Evolutionary conservation across 1,140 invertebrate genomes (phyloP).

Genomic region (Caerostris extrusa): DNA sequence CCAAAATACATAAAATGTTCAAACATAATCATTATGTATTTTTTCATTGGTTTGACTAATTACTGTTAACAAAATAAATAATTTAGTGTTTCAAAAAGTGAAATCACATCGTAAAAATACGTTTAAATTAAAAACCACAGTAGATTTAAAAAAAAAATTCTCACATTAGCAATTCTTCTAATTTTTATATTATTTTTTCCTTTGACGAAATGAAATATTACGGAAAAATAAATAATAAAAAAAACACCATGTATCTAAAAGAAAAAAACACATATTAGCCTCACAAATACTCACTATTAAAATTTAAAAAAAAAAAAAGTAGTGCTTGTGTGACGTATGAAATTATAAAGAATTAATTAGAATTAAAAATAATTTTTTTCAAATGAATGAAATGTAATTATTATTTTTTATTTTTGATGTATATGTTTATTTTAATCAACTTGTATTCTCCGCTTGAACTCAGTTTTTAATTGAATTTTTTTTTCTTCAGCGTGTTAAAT

Average conservation of each 20-base stretch:
- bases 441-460: background rate
- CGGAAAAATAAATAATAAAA: background rate
- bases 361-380: background rate
- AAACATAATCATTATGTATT: background rate
- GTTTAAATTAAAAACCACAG: background rate
- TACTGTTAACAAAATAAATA: conserved; percentile 18
- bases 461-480: conserved; percentile 17
- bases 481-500: background rate
- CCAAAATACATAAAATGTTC: background rate
- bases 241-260: background rate
- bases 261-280: conserved; percentile 4
- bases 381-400: background rate
- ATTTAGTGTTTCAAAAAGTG: background rate
- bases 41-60: background rate
- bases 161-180: background rate
- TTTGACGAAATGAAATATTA: background rate
- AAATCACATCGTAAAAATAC: background rate
- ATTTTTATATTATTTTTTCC: background rate
- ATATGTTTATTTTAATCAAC: background rate
- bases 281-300: background rate
- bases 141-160: background rate
- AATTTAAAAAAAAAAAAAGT: background rate
- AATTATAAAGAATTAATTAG: conserved; percentile 36
- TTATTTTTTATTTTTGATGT: background rate
- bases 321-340: conserved; percentile 23